Percentiles rank a stretch among this genome's conserved stretches.
phyloP scores from a whole-genome alignment of 2,113 vertebrate genomes.

The Engystomops pustulosus region DNA sequence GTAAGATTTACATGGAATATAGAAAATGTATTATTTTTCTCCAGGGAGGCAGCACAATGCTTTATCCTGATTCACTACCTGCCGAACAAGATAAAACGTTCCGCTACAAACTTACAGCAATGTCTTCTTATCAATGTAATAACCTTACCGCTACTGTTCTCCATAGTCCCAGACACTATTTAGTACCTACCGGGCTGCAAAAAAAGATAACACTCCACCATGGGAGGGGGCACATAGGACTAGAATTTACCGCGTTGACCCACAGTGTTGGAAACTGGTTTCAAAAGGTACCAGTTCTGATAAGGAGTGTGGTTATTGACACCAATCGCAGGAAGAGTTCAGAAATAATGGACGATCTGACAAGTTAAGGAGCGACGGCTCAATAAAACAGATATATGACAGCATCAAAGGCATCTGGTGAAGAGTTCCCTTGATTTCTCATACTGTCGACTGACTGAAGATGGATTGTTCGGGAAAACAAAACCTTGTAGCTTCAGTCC shows the following conservation, averaged over 20 bases:
- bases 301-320: constrained; percentile 34
- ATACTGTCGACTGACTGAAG: constrained; percentile 14
- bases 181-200: constrained; percentile 29
- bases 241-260: constrained; percentile 28
- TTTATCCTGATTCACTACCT: constrained; percentile 49
- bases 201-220: constrained; percentile 26
- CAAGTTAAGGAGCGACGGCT: constrained; percentile 27
- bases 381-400: constrained; percentile 38
- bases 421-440: constrained; percentile 20
- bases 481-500: neutral
- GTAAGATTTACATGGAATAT: constrained; percentile 55
- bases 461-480: constrained; percentile 27
- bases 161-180: constrained; percentile 4
- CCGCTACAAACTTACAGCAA: constrained; percentile 17
- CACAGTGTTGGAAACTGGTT: constrained; percentile 4
- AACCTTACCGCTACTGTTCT: constrained; percentile 45
- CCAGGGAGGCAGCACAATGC: constrained; percentile 27
- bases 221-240: neutral
- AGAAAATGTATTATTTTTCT: constrained; percentile 50
- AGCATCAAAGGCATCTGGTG: neutral
- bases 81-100: constrained; percentile 48
- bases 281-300: neutral
- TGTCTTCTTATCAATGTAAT: constrained; percentile 49
- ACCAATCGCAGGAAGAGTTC: constrained; percentile 15
- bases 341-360: constrained; percentile 18